Base-by-base conservation (phyloP, 1,140 invertebrate genomes). In the Drosophila ironensis region DNA sequence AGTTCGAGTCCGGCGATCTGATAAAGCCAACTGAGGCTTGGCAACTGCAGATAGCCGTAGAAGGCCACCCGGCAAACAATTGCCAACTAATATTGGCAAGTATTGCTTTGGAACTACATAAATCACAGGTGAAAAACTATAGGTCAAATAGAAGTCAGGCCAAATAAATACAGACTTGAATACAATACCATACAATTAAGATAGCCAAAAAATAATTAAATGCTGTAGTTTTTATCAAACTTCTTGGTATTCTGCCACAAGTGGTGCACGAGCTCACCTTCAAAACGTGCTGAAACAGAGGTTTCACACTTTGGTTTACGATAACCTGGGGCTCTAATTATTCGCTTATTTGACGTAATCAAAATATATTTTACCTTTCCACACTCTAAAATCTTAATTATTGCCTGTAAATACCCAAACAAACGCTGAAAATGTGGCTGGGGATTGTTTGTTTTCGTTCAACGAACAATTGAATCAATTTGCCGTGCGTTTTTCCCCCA, bases 31-130 rank as follows among this genome's bases (percentile, higher is more conserved):
- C 12, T 12, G 42, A 57, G 51, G 56, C 56, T 60, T 57, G 56
- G 56, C 24, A 8, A 22, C 9, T 57, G 28, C 14, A 35, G 12
- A 17, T 52, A 44, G 22, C 4, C 14, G 24, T 19, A 25, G 42
- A 67, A 67, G 63, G 64, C 64, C 64, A 68, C 42, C 64, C 51
- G 56, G 68, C n/a, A 38, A 38, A 27, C 30, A 47, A 40, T 47
- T 11, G 19, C 8, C 17, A 17, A 33, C 30, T 14, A 27, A 25
- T 52, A 28, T 28, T 11, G 16, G n/a, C 5, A 19, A 7, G 33
- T 30, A 46, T 40, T 40, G n/a, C n/a, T n/a, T n/a, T n/a, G 33
- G 33, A 63, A 61, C 8, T 12, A n/a, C n/a, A n/a, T n/a, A n/a
- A n/a, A n/a, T n/a, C n/a, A n/a, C n/a, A n/a, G n/a, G n/a, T n/a